Percentiles rank a stretch among this genome's conserved stretches.
These are phyloP conservation scores for Gnatocerus cornutus DNA, from an alignment of 2,888 invertebrate genomes.

Conservation along the genomic window DNA sequence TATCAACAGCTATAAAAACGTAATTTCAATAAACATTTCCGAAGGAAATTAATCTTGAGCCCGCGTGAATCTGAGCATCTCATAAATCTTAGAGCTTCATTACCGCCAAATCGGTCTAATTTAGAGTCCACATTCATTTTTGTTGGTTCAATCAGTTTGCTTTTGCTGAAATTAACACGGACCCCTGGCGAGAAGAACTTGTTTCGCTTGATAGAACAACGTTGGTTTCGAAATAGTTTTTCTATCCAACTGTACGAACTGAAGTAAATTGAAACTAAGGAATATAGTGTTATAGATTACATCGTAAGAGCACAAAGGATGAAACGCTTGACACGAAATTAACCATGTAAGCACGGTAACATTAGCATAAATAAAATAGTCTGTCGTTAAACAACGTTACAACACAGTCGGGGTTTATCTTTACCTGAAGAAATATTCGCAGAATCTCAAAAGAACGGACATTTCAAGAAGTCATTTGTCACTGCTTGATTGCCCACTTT, in stretches of 20 bases:
- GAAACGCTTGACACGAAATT: constrained; percentile 51
- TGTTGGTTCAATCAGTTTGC: neutral
- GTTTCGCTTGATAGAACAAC: neutral
- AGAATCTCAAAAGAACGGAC: neutral
- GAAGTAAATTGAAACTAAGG: constrained; percentile 2
- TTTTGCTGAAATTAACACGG: constrained; percentile 1
- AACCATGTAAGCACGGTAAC: constrained; percentile 47
- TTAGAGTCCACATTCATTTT: neutral
- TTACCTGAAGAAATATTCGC: constrained; percentile 37
- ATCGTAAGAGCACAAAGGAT: constrained; percentile 46
- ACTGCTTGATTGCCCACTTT: neutral
- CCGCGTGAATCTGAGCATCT: constrained; percentile 23
- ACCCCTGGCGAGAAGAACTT: constrained; percentile 5
- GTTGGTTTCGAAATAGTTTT: neutral
- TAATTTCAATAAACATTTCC: constrained; percentile 20
- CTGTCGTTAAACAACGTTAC: constrained; percentile 49
- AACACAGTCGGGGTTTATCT: constrained; percentile 50
- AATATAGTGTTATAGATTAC: constrained; percentile 17
- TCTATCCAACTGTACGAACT: no score
- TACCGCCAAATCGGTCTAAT: neutral
- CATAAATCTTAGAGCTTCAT: neutral
- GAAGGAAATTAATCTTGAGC: constrained; percentile 3
- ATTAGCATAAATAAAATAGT: constrained; percentile 51
- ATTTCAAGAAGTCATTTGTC: constrained; percentile 10
- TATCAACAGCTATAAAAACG: constrained; percentile 1